Base-by-base conservation (phyloP, 1,140 invertebrate species). In the Muscidifurax raptorellus region DNA sequence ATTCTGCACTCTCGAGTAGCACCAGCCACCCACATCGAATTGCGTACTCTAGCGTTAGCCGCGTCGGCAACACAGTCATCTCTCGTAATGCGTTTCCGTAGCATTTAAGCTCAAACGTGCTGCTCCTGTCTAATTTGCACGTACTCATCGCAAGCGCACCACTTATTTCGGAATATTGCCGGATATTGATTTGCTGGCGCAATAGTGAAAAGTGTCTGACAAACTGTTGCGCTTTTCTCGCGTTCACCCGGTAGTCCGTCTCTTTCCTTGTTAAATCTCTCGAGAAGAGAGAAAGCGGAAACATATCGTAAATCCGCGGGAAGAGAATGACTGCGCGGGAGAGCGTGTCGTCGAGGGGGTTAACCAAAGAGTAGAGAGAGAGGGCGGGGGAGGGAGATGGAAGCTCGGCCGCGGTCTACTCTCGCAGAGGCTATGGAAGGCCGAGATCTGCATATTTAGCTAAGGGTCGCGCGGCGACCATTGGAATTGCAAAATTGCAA, bases 401-500 rank as follows among this genome's bases (percentile, higher is more conserved):
- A 59, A n/a, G 81, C 30, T 66, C 6, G 44, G 2, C 74, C 15
- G 27, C 30, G 52, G 47, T 64, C 52, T 59, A 7, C 52, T 59
- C 52, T n/a, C 22, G 15, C 22, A 32, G n/a, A n/a, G n/a, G 32
- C 59, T 74, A 72, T 75, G 74, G 72, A 59, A 64, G 71, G 59
- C 27, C 59, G 67, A 84, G 85, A 90, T 90, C 88, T 90, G 87
- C 89, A 90, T 90, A 89, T 88, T 87, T 86, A 86, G 87, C 82
- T 86, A 89, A 88, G 87, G 88, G 86, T 87, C 84, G 82, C 87
- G 72, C 69, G 77, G 85, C 86, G 87, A 86, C 89, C 89, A 90
- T 90, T 90, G 89, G 89, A 90, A 90, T 90, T 90, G 89, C 89
- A 89, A 90, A 90, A 90, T 90, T 87, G 87, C 85, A 90, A 90